Base-by-base conservation (phyloP, 2,113 vertebrate genomes). In the Conger conger region DNA sequence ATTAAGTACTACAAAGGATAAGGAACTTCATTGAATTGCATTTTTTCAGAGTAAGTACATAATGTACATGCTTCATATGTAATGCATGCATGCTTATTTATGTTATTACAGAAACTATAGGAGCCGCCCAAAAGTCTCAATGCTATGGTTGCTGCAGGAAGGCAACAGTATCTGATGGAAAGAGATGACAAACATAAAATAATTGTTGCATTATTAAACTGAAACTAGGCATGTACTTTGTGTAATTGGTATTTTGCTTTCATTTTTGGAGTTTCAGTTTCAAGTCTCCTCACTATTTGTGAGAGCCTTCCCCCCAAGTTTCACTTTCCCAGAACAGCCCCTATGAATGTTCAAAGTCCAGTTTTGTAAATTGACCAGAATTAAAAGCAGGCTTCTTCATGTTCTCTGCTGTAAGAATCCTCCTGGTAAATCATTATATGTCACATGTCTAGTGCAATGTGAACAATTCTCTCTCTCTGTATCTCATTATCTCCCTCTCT, bases 261-360 rank as follows among this genome's bases (percentile, higher is more conserved):
- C 11, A 50, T 50, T 8, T 7, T 50, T 50, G 45, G 45, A 50
- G 45, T 42, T 42, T 42, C n/a, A n/a, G n/a, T n/a, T n/a, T n/a
- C n/a, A n/a, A 87, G 89, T 92, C 92, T 90, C 86, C 85, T 83
- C 38, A 82, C 85, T 86, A 91, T 90, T 90, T 90, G 88, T 83
- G 54, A 50, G 33, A 38, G 7, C 30, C 86, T 86, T 45, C 82
- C 45, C 6, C n/a, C n/a, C n/a, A n/a, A n/a, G n/a, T n/a, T n/a
- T n/a, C n/a, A n/a, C n/a, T 88, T 83, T 86, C 68, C 90, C 68
- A 84, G 82, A 89, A 82, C 82, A 87, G 84, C 83, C 87, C 89
- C 63, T 79, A 89, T 92, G 91, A 80, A 45, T 91, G 88, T 87
- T 86, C 84, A 60, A 83, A 20, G 16, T 54, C 80, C 73, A 57